phyloP scores from a whole-genome alignment of 2,888 invertebrate species.

The Ypsolopha scabrella region DNA sequence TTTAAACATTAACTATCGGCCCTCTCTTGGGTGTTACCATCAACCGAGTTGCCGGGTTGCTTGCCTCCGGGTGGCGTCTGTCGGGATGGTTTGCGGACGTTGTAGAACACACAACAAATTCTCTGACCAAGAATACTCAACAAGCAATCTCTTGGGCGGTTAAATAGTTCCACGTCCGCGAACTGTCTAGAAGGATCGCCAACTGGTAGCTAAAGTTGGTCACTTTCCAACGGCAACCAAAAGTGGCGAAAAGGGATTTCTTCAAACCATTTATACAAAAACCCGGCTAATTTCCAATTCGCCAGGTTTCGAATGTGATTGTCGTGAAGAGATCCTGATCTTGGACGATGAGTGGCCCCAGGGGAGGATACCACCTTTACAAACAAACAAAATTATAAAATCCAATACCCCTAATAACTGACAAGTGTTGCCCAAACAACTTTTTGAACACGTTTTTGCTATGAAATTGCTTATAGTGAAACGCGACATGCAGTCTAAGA shows the following conservation, averaged over 20 bases:
- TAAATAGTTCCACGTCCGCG: background rate
- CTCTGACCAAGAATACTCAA: background rate
- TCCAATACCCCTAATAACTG: too few relatives aligned
- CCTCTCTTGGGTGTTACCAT: slow-evolving; percentile 9
- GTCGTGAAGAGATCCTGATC: background rate
- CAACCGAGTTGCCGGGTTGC: slow-evolving; percentile 6
- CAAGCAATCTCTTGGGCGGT: background rate
- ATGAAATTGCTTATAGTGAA: too few relatives aligned
- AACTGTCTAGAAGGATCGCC: background rate
- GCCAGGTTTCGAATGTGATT: background rate
- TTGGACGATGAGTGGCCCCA: background rate
- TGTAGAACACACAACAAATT: background rate
- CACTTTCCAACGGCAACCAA: background rate
- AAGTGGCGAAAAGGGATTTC: background rate
- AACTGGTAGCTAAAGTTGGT: background rate
- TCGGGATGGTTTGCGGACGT: slow-evolving; percentile 5
- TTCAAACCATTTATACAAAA: background rate
- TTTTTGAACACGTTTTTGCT: background rate
- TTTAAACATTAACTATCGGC: background rate
- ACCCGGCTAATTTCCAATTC: too few relatives aligned
- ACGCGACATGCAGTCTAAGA: background rate
- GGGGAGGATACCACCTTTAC: background rate
- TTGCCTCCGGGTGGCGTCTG: background rate
- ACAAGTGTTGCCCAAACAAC: background rate
- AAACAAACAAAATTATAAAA: background rate